These are phyloP conservation scores for Macquaria ambigua DNA, from an alignment of 2,113 vertebrate genomes.

Conservation along the genomic window DNA sequence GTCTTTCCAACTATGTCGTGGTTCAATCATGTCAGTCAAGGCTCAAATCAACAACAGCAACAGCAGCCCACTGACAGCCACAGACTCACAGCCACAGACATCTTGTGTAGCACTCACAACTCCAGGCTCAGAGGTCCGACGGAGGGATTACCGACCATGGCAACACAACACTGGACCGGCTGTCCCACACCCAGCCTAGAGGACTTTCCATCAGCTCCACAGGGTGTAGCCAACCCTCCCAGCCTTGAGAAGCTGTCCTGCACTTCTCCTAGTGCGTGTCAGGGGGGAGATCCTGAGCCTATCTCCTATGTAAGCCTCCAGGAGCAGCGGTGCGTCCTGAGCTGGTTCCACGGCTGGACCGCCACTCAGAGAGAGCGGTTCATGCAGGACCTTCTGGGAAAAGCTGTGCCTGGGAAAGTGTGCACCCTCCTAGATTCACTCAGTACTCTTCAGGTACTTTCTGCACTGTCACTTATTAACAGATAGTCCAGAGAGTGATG, in stretches of 20 bases:
- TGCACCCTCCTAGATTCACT: constrained; percentile 89
- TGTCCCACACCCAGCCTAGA: constrained; percentile 32
- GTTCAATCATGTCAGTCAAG: constrained; percentile 72
- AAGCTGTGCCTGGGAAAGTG: constrained; percentile 91
- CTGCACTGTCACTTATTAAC: not conserved
- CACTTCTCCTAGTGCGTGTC: constrained; percentile 49
- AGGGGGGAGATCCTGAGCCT: constrained; percentile 57
- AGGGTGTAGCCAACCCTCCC: constrained; percentile 53
- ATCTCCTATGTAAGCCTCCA: constrained; percentile 89
- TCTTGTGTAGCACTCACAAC: constrained; percentile 23
- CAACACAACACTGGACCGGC: constrained; percentile 47
- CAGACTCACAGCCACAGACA: constrained; percentile 28
- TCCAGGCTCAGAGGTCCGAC: constrained; percentile 26
- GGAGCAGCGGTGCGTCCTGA: constrained; percentile 91
- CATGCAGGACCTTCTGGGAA: constrained; percentile 88
- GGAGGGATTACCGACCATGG: not conserved
- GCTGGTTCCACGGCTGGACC: constrained; percentile 90
- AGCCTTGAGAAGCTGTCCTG: constrained; percentile 78
- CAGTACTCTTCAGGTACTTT: constrained; percentile 86
- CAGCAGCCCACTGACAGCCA: constrained; percentile 45
- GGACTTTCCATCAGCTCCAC: constrained; percentile 71
- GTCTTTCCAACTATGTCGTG: constrained; percentile 77
- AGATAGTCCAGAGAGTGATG: no score
- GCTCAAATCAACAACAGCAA: constrained; percentile 48
- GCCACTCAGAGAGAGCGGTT: constrained; percentile 86